Conservation (phyloP, 2,113 vertebrate genomes). For the Pedionomus torquatus region DNA sequence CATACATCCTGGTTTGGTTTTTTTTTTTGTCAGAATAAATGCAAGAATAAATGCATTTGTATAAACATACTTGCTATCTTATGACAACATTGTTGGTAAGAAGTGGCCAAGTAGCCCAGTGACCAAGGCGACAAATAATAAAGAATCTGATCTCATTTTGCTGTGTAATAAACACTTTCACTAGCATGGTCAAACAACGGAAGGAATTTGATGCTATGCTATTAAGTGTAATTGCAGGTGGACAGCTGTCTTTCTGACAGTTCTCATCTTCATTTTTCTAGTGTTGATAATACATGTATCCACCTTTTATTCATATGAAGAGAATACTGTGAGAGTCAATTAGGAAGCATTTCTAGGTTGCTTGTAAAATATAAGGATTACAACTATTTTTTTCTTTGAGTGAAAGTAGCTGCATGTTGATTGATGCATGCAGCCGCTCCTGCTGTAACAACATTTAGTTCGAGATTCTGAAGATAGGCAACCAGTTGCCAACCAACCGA, state of each 20-base stretch:
- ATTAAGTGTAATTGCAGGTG: neutral
- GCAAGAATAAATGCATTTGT: neutral
- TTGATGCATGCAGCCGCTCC: neutral
- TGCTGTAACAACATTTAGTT: neutral
- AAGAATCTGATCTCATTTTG: neutral
- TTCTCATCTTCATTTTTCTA: neutral
- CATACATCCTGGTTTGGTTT: neutral
- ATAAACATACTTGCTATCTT: neutral
- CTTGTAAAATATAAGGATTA: neutral
- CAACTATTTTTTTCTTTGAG: neutral
- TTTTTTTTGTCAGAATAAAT: neutral
- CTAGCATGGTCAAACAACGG: rapidly evolving
- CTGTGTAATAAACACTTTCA: neutral
- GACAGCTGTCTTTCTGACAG: neutral
- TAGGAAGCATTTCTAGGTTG: neutral
- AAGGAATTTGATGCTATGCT: neutral
- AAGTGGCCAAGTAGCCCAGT: neutral
- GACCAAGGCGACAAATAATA: neutral
- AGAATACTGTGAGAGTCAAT: neutral
- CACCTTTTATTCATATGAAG: neutral
- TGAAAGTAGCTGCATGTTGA: neutral
- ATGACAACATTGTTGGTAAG: neutral
- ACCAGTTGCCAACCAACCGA: neutral
- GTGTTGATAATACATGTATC: neutral
- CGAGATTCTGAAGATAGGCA: neutral